A percentile compares a stretch with the other conserved stretches of the same genome.
Conservation (phyloP, 2,888 invertebrate species). For the Rhagonycha fulva region DNA sequence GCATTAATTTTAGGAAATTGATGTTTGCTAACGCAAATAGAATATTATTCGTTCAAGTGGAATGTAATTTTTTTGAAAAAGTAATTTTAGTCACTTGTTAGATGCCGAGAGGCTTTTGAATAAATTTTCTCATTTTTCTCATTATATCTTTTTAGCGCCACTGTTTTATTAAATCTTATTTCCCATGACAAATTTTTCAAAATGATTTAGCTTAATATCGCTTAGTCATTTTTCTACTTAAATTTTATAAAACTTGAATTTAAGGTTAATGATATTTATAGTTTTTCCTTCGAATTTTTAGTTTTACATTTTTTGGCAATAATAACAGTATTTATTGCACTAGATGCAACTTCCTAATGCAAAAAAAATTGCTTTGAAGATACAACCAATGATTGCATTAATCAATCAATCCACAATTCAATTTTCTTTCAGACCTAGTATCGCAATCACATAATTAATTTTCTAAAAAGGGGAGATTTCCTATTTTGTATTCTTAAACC, state of each 20-base stretch:
- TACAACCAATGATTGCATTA: too few species aligned
- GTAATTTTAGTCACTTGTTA: neutral
- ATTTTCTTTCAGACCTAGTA: too few species aligned
- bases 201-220: neutral
- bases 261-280: neutral
- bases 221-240: neutral
- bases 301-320: neutral
- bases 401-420: too few species aligned
- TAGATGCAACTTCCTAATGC: too few species aligned
- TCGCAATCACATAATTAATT: too few species aligned
- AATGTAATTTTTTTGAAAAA: neutral
- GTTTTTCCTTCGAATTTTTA: neutral
- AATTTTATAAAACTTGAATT: neutral
- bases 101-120: neutral
- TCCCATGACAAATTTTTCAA: neutral
- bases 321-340: too few species aligned
- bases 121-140: neutral
- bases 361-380: too few species aligned
- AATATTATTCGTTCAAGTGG: conserved; percentile 1
- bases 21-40: neutral
- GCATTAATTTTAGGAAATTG: neutral
- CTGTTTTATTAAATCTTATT: neutral
- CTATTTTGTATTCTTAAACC: too few species aligned
- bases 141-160: neutral
- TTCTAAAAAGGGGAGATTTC: too few species aligned